phyloP scores from a whole-genome alignment of 1,140 invertebrate genomes.

The Brachionus rotundiformis region DNA sequence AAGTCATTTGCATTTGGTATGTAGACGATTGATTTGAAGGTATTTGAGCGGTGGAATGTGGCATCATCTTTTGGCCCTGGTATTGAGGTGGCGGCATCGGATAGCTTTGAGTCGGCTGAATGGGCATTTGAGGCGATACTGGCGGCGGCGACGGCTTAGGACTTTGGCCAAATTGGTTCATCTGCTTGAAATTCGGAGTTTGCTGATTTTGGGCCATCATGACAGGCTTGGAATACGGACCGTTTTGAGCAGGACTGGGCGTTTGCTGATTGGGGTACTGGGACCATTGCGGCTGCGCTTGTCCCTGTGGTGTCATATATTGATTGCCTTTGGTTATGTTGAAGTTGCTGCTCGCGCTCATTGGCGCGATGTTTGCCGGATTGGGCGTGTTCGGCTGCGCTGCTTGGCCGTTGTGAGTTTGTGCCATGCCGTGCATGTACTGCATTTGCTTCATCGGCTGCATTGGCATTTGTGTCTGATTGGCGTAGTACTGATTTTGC shows the following conservation, averaged over 20 bases:
- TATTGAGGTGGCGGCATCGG: constrained; percentile 18
- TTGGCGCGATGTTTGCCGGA: not conserved
- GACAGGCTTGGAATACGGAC: not conserved
- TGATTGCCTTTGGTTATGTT: not conserved
- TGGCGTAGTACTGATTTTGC: not conserved
- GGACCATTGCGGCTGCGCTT: not conserved
- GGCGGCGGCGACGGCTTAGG: constrained; percentile 13
- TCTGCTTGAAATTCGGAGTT: not conserved
- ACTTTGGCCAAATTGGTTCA: not conserved
- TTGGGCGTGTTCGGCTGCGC: not conserved
- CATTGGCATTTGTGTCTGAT: not conserved
- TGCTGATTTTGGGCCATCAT: not conserved
- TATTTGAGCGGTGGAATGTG: not conserved
- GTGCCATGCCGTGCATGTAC: constrained; percentile 13
- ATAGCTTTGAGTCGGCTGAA: not conserved
- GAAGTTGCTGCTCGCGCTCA: too few relatives aligned
- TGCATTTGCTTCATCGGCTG: not conserved
- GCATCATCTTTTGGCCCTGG: constrained; percentile 3
- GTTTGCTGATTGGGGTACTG: not conserved
- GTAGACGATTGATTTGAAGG: not conserved
- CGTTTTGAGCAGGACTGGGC: not conserved
- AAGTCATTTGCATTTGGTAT: not conserved
- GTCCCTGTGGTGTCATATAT: not conserved
- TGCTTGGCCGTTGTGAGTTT: not conserved
- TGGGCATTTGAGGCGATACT: not conserved